Percentiles rank a stretch among this genome's conserved stretches.
Evolutionary conservation across 1,140 invertebrate genomes (phyloP).

Genomic region (Homarus americanus): DNA sequence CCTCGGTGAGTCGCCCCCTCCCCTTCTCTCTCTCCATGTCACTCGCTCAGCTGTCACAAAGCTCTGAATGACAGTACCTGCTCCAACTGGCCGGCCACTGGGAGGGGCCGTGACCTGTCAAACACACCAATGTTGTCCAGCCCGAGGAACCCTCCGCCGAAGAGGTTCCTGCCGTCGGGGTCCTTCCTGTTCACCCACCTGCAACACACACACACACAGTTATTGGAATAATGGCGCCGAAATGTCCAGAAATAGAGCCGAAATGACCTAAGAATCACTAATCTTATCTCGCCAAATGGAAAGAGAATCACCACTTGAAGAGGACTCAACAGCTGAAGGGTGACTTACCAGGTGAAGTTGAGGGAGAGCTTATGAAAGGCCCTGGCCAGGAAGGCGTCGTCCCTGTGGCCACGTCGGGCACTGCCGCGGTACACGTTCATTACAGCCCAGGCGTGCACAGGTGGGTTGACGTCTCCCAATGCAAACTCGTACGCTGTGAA

Average conservation of each 20-base stretch:
- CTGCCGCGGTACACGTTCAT: slow-evolving; percentile 77
- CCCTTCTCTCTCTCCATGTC: not conserved
- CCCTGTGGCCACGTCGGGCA: slow-evolving; percentile 75
- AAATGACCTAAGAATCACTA: too few species aligned
- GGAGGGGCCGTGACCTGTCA: slow-evolving; percentile 78
- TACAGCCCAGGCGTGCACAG: slow-evolving; percentile 79
- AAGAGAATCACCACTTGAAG: too few species aligned
- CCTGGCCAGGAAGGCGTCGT: slow-evolving; percentile 77
- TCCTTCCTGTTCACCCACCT: slow-evolving; percentile 80
- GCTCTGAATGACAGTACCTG: slow-evolving; percentile 75
- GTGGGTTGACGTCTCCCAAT: slow-evolving; percentile 79
- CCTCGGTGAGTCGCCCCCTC: too few species aligned
- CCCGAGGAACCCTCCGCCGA: slow-evolving; percentile 79
- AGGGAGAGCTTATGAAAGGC: slow-evolving; percentile 79
- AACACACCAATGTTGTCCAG: slow-evolving; percentile 80
- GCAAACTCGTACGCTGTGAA: slow-evolving; percentile 79
- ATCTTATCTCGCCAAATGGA: too few species aligned
- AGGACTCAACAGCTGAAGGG: too few species aligned
- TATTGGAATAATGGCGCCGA: not conserved
- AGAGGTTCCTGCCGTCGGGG: slow-evolving; percentile 78
- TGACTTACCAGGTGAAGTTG: slow-evolving; percentile 79
- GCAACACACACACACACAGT: slow-evolving; percentile 12
- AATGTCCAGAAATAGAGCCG: too few species aligned
- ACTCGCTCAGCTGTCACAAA: too few species aligned
- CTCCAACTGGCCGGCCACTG: slow-evolving; percentile 76